These are phyloP conservation scores for Rhyacichthys aspro DNA, from an alignment of 2,797 vertebrate species.

Conservation along the genomic window DNA sequence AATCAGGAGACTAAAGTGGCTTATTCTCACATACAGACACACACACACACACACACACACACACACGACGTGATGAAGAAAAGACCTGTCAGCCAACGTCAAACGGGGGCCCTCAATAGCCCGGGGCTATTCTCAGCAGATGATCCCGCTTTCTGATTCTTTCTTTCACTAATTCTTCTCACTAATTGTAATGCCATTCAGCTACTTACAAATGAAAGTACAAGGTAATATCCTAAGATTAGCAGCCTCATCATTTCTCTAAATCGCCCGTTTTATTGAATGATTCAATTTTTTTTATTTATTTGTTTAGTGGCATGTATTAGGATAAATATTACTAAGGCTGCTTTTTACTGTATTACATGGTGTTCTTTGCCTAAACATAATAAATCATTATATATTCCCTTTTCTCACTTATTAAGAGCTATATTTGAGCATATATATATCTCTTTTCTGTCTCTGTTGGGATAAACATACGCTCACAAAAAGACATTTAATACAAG, in stretches of 20 bases:
- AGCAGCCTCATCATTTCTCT: background rate
- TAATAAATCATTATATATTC: no score
- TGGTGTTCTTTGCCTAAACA: no score
- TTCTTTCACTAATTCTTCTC: constrained; percentile 40
- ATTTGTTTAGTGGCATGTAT: no score
- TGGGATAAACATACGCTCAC: constrained; percentile 10
- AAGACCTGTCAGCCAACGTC: constrained; percentile 78
- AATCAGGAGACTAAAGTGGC: constrained; percentile 55
- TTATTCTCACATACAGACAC: constrained; percentile 33
- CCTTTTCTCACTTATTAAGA: no score
- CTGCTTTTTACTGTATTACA: no score
- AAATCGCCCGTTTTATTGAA: no score
- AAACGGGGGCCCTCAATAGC: constrained; percentile 74
- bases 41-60: constrained; percentile 20
- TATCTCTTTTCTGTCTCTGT: background rate
- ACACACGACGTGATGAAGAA: constrained; percentile 46
- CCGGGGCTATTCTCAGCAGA: constrained; percentile 64
- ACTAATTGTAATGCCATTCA: constrained; percentile 37
- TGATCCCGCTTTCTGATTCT: constrained; percentile 51
- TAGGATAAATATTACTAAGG: no score
- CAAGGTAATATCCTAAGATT: constrained; percentile 13
- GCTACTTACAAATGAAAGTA: constrained; percentile 24
- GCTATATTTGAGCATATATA: no score
- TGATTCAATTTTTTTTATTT: no score
- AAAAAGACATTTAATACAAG: background rate